These are phyloP conservation scores for Epinephelus malabaricus DNA, from an alignment of 2,797 vertebrate species.

Conservation along the genomic window DNA sequence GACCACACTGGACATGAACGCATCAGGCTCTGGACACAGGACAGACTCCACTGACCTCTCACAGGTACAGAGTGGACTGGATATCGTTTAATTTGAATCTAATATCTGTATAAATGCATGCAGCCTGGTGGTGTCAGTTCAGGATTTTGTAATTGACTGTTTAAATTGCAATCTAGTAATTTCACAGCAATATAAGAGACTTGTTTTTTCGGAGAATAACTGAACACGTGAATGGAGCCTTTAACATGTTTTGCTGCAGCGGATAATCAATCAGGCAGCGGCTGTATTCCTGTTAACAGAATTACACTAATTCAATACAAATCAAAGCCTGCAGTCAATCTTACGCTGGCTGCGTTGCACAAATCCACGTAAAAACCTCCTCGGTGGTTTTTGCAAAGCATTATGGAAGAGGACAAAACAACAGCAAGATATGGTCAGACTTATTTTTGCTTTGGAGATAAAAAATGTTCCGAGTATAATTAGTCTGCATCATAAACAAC, in stretches of 20 bases:
- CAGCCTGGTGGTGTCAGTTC: neutral
- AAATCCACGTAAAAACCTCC: constrained; percentile 37
- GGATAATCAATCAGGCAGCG: constrained; percentile 61
- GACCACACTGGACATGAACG: constrained; percentile 29
- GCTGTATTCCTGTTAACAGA: constrained; percentile 61
- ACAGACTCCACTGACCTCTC: constrained; percentile 8
- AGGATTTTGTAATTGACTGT: neutral
- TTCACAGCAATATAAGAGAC: constrained; percentile 24
- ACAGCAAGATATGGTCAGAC: neutral
- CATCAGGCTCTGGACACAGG: constrained; percentile 29
- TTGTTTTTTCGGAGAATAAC: constrained; percentile 12
- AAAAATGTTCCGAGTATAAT: constrained; percentile 22
- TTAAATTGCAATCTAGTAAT: constrained; percentile 2
- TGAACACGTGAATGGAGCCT: constrained; percentile 33
- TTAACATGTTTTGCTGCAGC: constrained; percentile 55
- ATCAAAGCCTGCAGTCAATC: constrained; percentile 50
- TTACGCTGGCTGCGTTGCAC: constrained; percentile 3
- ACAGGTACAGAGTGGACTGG: constrained; percentile 38
- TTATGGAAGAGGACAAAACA: neutral
- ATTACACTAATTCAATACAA: constrained; percentile 72
- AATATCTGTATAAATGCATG: neutral
- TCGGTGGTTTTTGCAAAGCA: neutral
- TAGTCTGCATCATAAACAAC: constrained; percentile 41
- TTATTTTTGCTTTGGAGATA: constrained; percentile 19
- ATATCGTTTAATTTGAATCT: constrained; percentile 11